Conservation (phyloP, 2,113 vertebrate genomes). For the Pelecanus crispus region DNA sequence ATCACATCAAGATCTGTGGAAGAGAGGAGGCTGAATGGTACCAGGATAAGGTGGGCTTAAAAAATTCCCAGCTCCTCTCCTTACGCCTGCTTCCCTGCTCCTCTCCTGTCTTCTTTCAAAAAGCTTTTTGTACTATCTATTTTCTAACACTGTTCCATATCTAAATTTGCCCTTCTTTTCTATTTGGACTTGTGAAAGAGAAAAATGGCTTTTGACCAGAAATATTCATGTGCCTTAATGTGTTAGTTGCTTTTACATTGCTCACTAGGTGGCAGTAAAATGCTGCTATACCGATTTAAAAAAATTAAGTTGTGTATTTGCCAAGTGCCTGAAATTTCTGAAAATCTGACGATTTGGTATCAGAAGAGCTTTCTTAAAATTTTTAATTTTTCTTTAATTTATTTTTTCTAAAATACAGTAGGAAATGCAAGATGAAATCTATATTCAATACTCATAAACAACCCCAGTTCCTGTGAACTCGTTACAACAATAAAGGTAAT, state of each 20-base stretch:
- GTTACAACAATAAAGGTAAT: neutral
- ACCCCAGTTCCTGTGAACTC: neutral
- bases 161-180: neutral
- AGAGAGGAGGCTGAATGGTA: neutral
- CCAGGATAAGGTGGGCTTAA: neutral
- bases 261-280: conserved; percentile 58
- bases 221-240: neutral
- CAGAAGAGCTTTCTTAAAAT: neutral
- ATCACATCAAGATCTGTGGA: neutral
- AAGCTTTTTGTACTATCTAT: neutral
- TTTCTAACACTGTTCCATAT: neutral
- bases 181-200: neutral
- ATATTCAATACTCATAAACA: neutral
- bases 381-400: too few species aligned
- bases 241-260: neutral
- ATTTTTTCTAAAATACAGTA: neutral
- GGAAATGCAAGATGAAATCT: neutral
- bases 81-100: neutral
- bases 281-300: neutral
- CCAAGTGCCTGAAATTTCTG: neutral
- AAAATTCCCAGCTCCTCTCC: neutral
- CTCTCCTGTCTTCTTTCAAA: neutral
- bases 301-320: rapidly evolving
- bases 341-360: neutral
- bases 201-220: neutral